Evolutionary conservation across 2,113 vertebrate genomes (phyloP).

Genomic region (Cololabis saira): DNA sequence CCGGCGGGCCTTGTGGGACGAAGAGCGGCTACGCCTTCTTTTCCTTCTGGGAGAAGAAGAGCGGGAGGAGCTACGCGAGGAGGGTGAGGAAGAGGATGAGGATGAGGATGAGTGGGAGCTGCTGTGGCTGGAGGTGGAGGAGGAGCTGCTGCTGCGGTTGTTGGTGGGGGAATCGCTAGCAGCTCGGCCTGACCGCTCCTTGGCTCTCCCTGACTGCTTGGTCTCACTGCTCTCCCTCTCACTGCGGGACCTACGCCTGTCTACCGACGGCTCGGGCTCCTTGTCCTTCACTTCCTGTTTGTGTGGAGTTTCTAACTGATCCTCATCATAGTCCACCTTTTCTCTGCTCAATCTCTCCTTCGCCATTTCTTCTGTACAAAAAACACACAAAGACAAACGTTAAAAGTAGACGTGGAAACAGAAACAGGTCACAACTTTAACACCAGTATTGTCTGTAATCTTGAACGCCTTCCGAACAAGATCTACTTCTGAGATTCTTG

Average conservation of each 20-base stretch:
- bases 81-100: conserved; percentile 90
- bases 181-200: conserved; percentile 84
- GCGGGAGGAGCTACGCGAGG: conserved; percentile 89
- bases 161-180: conserved; percentile 84
- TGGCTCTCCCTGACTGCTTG: conserved; percentile 86
- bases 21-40: conserved; percentile 82
- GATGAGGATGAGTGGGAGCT: conserved; percentile 89
- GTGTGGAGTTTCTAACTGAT: conserved; percentile 85
- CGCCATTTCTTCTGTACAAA: conserved; percentile 88
- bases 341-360: conserved; percentile 90
- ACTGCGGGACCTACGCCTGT: conserved; percentile 91
- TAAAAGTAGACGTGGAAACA: conserved; percentile 4
- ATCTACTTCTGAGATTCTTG: too few species aligned
- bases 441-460: too few species aligned
- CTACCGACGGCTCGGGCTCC: conserved; percentile 86
- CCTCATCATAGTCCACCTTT: conserved; percentile 88
- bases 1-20: conserved; percentile 86
- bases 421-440: too few species aligned
- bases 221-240: conserved; percentile 84
- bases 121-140: conserved; percentile 87
- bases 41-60: conserved; percentile 87
- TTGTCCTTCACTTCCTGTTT: conserved; percentile 90
- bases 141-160: conserved; percentile 88
- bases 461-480: too few species aligned
- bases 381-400: conserved; percentile 33